These are phyloP conservation scores for Melolontha melolontha DNA, from an alignment of 2,888 invertebrate genomes.

Conservation along the genomic window DNA sequence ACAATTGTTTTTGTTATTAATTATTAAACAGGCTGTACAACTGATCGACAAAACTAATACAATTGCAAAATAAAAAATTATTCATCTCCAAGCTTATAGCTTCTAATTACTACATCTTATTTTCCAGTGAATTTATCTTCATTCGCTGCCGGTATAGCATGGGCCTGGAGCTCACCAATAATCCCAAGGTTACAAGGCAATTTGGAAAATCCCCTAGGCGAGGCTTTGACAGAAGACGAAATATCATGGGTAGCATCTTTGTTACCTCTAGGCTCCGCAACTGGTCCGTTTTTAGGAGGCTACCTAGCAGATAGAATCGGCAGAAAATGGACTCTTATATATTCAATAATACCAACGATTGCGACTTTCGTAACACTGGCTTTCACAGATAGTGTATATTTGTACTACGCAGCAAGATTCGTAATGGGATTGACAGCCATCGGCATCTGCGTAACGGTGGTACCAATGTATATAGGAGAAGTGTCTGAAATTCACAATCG, in stretches of 20 bases:
- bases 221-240: slow-evolving; percentile 68
- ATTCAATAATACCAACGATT: slow-evolving; percentile 73
- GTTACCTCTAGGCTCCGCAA: slow-evolving; percentile 73
- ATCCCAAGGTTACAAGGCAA: slow-evolving; percentile 47
- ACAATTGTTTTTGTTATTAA: too few species aligned
- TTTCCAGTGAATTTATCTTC: slow-evolving; percentile 64
- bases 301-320: slow-evolving; percentile 74
- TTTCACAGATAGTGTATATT: slow-evolving; percentile 34
- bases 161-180: slow-evolving; percentile 64
- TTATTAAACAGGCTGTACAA: too few species aligned
- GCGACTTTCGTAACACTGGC: slow-evolving; percentile 60
- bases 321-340: slow-evolving; percentile 72
- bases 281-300: slow-evolving; percentile 78
- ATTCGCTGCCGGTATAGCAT: slow-evolving; percentile 62
- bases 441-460: slow-evolving; percentile 70
- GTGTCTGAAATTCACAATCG: slow-evolving; percentile 62
- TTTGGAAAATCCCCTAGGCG: slow-evolving; percentile 65
- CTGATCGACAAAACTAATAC: too few species aligned
- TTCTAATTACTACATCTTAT: background rate
- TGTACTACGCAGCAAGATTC: slow-evolving; percentile 44
- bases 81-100: too few species aligned
- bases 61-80: too few species aligned
- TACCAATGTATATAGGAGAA: slow-evolving; percentile 87
- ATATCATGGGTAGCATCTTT: slow-evolving; percentile 81
- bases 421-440: slow-evolving; percentile 38